These are phyloP conservation scores for Keiferia lycopersicella DNA, from an alignment of 2,888 invertebrate species.

Conservation along the genomic window DNA sequence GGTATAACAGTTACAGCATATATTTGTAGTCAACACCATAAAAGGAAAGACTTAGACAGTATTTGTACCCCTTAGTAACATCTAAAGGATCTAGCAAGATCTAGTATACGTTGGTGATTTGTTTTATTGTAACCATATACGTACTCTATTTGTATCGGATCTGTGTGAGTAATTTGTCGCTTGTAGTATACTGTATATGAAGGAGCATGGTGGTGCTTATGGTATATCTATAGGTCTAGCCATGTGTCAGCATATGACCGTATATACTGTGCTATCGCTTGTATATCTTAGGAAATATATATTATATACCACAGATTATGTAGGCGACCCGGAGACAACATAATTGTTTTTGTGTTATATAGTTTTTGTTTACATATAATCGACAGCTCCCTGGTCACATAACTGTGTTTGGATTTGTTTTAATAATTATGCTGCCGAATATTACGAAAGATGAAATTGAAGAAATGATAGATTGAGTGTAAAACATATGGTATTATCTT, in stretches of 20 bases:
- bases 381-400: conserved; percentile 51
- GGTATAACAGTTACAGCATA: background rate
- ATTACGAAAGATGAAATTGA: conserved; percentile 8
- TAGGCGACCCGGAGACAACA: conserved; percentile 57
- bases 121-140: conserved; percentile 37
- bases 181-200: conserved; percentile 69
- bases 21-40: background rate
- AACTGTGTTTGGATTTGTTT: conserved; percentile 46
- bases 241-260: conserved; percentile 64
- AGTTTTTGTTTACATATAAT: conserved; percentile 54
- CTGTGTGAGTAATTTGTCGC: conserved; percentile 73
- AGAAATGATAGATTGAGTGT: no score
- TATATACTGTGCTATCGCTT: conserved; percentile 50
- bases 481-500: no score
- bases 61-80: background rate
- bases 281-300: conserved; percentile 1
- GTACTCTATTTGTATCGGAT: conserved; percentile 64
- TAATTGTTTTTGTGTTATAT: conserved; percentile 65
- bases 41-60: background rate
- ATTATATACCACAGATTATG: conserved; percentile 24
- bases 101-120: conserved; percentile 26
- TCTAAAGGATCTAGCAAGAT: background rate
- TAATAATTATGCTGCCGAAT: conserved; percentile 17
- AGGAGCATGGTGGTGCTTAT: conserved; percentile 70
- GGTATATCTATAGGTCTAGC: conserved; percentile 46